Base-by-base conservation (phyloP, 1,140 invertebrate genomes). In the Drosophila albomicans region DNA sequence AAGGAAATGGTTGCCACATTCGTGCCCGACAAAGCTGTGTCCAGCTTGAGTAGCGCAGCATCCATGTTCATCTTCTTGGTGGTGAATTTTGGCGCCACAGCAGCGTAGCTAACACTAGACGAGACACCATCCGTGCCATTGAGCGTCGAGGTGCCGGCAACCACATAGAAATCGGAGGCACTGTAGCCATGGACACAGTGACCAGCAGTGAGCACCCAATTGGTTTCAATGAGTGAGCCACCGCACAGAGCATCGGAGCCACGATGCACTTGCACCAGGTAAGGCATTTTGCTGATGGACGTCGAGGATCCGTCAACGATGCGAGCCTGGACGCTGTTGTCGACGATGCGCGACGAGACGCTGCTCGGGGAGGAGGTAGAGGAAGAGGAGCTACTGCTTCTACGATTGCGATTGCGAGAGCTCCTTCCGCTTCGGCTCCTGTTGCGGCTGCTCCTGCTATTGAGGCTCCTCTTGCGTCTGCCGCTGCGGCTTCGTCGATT, bases 191-290 rank as follows among this genome's bases (percentile, higher is more conserved):
- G 2, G 1, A 71, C 69, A 4, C 85, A 88, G 49, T 88, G 85
- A 7, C 49, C 85, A 2, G 85, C 85, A 1, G 75, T 74, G 0
- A 89, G 16, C 1, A 84, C 66, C 85, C 81, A 88, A 0, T 3
- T 8, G 0, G 5, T 0, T 0, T 2, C 0, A 1, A 89, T 52
- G 0, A 88, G 48, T 0, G 66, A 51, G 5, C 85, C 85, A 1
- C 85, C 78, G 7, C 85, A 88, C 1, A 88, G 46, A 16, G n/a
- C 51, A 3, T 5, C 4, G 0, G 38, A 0, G 0, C 51, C 54
- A 1, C 69, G 68, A 1, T 67, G 85, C n/a, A 89, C 41, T 62
- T 89, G 85, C 16, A 89, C 56, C 48, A 89, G 8, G 5, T 67
- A 74, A 2, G 46, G 56, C 25, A 61, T 46, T 0, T 35, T 20